Evolutionary conservation across 2,113 vertebrate species (phyloP).

Genomic region (Rhodinocichla rosea): DNA sequence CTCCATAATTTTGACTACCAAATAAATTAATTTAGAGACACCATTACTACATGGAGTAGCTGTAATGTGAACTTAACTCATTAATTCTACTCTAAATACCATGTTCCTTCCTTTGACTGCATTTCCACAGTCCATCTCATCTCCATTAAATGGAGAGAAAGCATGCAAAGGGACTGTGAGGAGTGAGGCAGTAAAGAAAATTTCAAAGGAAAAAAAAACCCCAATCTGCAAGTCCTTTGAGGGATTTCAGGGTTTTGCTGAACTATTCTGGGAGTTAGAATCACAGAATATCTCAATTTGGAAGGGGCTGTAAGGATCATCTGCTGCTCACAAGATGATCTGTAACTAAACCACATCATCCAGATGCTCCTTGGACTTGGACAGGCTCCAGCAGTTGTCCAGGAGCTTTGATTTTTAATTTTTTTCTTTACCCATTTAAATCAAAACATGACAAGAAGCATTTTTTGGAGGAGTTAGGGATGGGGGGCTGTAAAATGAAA

Average conservation of each 20-base stretch:
- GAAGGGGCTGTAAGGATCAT: background rate
- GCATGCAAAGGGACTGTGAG: background rate
- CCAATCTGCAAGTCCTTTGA: background rate
- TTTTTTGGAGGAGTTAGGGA: rapidly evolving
- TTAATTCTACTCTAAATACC: background rate
- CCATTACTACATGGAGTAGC: background rate
- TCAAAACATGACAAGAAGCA: background rate
- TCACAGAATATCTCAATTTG: background rate
- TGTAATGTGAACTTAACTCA: background rate
- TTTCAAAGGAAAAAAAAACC: background rate
- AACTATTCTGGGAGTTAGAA: background rate
- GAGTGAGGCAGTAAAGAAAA: background rate
- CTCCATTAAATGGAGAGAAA: background rate
- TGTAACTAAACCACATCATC: background rate
- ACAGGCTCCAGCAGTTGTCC: background rate
- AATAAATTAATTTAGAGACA: background rate
- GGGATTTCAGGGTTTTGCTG: background rate
- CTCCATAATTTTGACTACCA: background rate
- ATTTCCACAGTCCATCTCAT: too few species aligned
- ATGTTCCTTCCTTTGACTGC: background rate
- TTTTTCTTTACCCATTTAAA: background rate
- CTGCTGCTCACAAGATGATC: background rate
- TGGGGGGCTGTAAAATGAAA: background rate
- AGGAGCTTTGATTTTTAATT: background rate
- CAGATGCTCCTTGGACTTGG: background rate